Evolutionary conservation across 2,888 invertebrate species (phyloP), one percentile per base, ranked within the genome.

Genomic region (Xestia ashworthii): DNA sequence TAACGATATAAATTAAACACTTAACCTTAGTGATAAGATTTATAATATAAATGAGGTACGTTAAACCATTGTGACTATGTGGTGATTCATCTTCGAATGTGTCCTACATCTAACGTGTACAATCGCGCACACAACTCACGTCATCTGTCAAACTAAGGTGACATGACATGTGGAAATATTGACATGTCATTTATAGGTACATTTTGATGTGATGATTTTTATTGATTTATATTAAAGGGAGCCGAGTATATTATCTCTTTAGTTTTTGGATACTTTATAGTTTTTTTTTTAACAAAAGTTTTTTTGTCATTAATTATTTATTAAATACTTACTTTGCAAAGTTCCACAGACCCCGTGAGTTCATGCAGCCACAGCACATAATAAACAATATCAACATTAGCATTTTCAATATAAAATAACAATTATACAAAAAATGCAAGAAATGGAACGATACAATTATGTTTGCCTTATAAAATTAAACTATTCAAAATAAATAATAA

Each of bases 31-130:
- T 90, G 91, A 91, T 90, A 92, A 92, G 89, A 82, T 86, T 93
- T 94, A 95, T 93, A 93, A 94, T 93, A 92, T 94, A 95, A 95
- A 96, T 96, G 96, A 96, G 96, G 96, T 96, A 96, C 94, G 93
- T 95, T 94, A 95, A 96, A 96, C 94, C 93, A 94, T 95, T 96
- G 94, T 96, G 96, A 96, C 96, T 96, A 95, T 93, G 90, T 91
- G 92, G 92, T 93, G 89, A 92, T 92, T 90, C 92, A 89, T 89
- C 90, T 89, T 89, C 89, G 89, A 92, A 86, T 89, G 88, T 87
- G 89, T 85, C 86, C 88, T 89, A 89, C 73, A 85, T 77, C 88
- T 86, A 87, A 74, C 81, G 89, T 88, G 89, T 91, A 91, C 91
- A 89, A 87, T 90, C 89, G 86, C 84, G 84, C 85, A 87, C 87